A percentile compares a stretch with the other conserved stretches of the same genome.
These are phyloP conservation scores for Meta bourneti DNA, from an alignment of 2,888 invertebrate species.

Conservation along the genomic window DNA sequence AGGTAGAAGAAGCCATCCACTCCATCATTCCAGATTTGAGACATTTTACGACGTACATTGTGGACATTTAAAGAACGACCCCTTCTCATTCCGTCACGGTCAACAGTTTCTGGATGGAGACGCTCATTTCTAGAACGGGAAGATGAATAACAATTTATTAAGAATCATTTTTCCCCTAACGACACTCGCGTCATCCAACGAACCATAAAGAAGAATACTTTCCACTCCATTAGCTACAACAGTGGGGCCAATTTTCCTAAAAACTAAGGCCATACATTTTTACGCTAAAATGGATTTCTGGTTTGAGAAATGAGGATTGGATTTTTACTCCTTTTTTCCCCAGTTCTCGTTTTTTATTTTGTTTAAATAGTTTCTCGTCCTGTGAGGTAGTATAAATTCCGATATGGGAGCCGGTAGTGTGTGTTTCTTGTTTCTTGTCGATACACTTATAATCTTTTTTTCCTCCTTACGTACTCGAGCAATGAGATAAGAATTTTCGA, in stretches of 20 bases:
- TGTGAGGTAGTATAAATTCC: conserved; percentile 33
- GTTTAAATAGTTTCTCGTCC: background rate
- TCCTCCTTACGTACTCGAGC: background rate
- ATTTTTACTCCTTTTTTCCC: conserved; percentile 14
- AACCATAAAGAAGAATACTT: conserved; percentile 58
- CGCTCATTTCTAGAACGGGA: conserved; percentile 31
- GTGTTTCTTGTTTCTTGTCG: background rate
- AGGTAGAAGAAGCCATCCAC: no score
- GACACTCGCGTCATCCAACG: conserved; percentile 19
- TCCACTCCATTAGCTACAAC: conserved; percentile 56
- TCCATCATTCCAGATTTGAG: no score
- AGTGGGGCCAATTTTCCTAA: conserved; percentile 57
- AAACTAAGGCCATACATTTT: conserved; percentile 51
- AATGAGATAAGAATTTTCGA: background rate
- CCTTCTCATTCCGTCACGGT: conserved; percentile 24
- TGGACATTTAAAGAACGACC: conserved; percentile 19
- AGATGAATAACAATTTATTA: conserved; percentile 67
- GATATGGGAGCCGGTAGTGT: background rate
- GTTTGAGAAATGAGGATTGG: conserved; percentile 55
- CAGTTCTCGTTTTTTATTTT: background rate
- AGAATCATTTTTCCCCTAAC: conserved; percentile 36
- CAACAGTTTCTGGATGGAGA: conserved; percentile 48
- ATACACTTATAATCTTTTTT: conserved; percentile 33
- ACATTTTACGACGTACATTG: background rate
- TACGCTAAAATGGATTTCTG: conserved; percentile 56